These are phyloP conservation scores for Drosophila bocki DNA, from an alignment of 1,140 invertebrate species.

Conservation along the genomic window DNA sequence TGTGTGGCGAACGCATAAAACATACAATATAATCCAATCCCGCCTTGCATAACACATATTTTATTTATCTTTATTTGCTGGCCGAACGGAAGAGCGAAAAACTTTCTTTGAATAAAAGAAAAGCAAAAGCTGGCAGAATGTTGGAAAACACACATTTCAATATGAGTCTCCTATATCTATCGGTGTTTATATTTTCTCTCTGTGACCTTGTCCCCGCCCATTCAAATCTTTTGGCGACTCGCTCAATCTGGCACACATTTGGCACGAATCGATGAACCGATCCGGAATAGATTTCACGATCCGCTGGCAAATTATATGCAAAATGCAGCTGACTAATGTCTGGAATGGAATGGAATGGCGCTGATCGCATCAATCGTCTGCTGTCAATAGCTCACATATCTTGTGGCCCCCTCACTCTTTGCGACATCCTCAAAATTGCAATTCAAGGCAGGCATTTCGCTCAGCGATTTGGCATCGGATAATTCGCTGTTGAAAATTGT, in stretches of 20 bases:
- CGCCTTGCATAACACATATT: conserved; percentile 70
- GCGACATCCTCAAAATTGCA: conserved; percentile 18
- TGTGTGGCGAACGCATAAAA: conserved; percentile 31
- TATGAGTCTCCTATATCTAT: conserved; percentile 25
- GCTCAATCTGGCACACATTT: conserved; percentile 75
- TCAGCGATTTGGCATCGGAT: conserved; percentile 43
- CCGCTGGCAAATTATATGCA: conserved; percentile 45
- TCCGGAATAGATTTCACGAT: conserved; percentile 54
- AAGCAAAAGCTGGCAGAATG: conserved; percentile 19
- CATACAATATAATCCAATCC: conserved; percentile 34
- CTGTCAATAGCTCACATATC: conserved; percentile 42
- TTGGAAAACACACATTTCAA: conserved; percentile 22
- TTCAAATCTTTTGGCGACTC: conserved; percentile 32
- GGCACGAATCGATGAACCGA: conserved; percentile 55
- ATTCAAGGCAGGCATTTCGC: conserved; percentile 66
- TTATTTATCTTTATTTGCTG: conserved; percentile 39
- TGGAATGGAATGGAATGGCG: conserved; percentile 53
- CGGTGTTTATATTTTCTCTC: conserved; percentile 18
- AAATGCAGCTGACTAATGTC: conserved; percentile 66
- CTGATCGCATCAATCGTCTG: conserved; percentile 71
- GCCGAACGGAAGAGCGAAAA: conserved; percentile 1
- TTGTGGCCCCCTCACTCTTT: conserved; percentile 26
- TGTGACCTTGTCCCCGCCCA: conserved; percentile 36
- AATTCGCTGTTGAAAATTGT: conserved; percentile 52
- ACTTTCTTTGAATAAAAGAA: conserved; percentile 40